phyloP scores from a whole-genome alignment of 2,113 vertebrate species.

The Uria lomvia region DNA sequence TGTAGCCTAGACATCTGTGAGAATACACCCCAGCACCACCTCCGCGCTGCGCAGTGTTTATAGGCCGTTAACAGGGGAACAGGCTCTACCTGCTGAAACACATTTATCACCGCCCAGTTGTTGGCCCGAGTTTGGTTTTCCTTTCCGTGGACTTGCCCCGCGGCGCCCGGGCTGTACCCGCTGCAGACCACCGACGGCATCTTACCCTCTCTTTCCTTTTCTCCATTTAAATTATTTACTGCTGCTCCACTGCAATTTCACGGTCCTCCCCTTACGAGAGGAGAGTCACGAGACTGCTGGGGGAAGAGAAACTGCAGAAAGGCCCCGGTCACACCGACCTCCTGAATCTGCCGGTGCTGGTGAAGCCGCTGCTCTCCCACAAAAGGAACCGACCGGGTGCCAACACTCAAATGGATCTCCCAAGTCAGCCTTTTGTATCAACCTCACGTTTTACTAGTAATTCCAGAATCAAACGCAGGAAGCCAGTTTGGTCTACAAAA shows the following conservation, averaged over 20 bases:
- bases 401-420: neutral
- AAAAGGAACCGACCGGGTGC: neutral
- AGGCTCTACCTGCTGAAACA: neutral
- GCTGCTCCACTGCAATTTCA: neutral
- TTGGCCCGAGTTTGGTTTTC: neutral
- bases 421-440: neutral
- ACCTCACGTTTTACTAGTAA: neutral
- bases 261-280: accelerated
- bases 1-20: neutral
- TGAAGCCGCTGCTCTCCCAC: neutral
- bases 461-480: neutral
- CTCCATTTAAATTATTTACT: neutral
- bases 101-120: neutral
- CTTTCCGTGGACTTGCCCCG: accelerated
- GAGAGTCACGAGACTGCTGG: neutral
- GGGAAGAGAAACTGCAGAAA: neutral
- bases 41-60: accelerated
- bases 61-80: neutral
- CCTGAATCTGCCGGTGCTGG: neutral
- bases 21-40: neutral
- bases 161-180: neutral
- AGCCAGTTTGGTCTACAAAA: neutral
- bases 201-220: neutral
- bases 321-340: neutral
- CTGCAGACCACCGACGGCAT: neutral